Conservation (phyloP, 2,113 vertebrate genomes). For the Neotragus moschatus region DNA sequence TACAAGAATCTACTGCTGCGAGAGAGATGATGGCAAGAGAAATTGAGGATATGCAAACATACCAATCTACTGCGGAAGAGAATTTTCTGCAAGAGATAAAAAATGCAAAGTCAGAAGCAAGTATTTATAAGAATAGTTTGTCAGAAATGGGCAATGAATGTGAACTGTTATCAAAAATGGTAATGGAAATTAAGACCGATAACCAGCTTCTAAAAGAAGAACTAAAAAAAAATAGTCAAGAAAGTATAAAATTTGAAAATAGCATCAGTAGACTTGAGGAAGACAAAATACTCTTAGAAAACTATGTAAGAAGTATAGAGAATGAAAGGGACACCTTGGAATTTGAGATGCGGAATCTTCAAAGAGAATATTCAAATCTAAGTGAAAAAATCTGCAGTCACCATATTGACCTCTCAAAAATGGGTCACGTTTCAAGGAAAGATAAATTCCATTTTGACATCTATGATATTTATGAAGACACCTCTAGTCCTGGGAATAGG, state of each 20-base stretch:
- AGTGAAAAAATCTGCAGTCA: constrained; percentile 40
- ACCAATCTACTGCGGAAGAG: constrained; percentile 50
- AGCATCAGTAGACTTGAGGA: constrained; percentile 62
- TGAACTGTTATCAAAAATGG: constrained; percentile 63
- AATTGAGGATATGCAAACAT: constrained; percentile 35
- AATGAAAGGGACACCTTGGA: constrained; percentile 73
- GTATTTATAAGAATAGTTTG: constrained; percentile 67
- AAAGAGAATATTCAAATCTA: constrained; percentile 67
- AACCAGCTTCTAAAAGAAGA: constrained; percentile 76
- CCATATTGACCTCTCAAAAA: constrained; percentile 23
- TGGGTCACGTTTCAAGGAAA: constrained; percentile 17
- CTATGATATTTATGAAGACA: constrained; percentile 33
- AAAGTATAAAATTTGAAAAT: constrained; percentile 60
- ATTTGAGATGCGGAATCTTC: constrained; percentile 72
- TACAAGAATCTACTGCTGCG: constrained; percentile 54
- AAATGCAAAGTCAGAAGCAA: constrained; percentile 68
- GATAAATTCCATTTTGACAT: constrained; percentile 48
- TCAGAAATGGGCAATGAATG: constrained; percentile 65
- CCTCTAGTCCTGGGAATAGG: constrained; percentile 16
- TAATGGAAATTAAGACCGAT: constrained; percentile 69
- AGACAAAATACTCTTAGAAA: constrained; percentile 70
- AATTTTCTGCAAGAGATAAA: constrained; percentile 67
- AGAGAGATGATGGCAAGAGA: constrained; percentile 67
- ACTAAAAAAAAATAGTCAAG: constrained; percentile 65
- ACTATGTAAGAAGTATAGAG: constrained; percentile 71